A percentile compares a stretch with the other conserved stretches of the same genome.
These are phyloP conservation scores for Malurus alboscapulatus DNA, from an alignment of 2,113 vertebrate genomes.

Conservation along the genomic window DNA sequence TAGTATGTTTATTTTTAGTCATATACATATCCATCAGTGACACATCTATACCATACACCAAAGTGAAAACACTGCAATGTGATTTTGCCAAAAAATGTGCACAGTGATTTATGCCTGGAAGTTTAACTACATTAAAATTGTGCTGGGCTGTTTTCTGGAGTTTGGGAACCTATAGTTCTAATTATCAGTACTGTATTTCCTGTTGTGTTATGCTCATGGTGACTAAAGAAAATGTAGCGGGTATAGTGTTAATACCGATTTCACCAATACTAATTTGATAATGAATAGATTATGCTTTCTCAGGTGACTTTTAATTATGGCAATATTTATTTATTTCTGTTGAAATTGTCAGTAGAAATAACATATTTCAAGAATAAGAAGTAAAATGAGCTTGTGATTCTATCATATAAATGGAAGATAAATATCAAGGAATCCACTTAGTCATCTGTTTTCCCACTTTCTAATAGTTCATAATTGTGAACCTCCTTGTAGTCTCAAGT, in stretches of 20 bases:
- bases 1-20: not conserved
- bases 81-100: not conserved
- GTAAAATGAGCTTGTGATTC: not conserved
- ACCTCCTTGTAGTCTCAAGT: not conserved
- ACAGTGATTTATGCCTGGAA: not conserved
- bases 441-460: not conserved
- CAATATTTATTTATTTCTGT: constrained; percentile 23
- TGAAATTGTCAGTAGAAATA: not conserved
- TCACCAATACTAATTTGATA: constrained; percentile 2
- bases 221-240: not conserved
- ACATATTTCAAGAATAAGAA: constrained; percentile 4
- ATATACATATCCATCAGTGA: not conserved
- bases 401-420: not conserved
- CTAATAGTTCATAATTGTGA: not conserved
- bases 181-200: not conserved
- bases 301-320: not conserved
- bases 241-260: not conserved
- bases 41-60: not conserved
- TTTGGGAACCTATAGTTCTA: not conserved
- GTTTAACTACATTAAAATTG: not conserved
- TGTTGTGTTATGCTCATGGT: not conserved
- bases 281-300: not conserved
- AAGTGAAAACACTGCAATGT: not conserved
- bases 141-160: not conserved
- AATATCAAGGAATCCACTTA: not conserved